Base-by-base conservation (phyloP, 2,888 invertebrate species). In the Machimus atricapillus region DNA sequence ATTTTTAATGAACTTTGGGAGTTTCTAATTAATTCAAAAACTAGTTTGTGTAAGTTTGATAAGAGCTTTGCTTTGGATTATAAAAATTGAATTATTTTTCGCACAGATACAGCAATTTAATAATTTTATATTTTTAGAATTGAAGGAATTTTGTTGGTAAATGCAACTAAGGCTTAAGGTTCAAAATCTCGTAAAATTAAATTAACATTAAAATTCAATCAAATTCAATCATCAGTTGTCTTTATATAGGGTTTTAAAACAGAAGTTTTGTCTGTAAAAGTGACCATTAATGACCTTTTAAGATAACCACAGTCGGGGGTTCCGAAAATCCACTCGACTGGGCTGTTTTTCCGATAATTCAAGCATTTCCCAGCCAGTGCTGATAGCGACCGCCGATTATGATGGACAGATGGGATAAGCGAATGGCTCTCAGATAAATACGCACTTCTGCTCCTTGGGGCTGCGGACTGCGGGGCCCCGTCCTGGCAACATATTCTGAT, bases 371-470 rank as follows among this genome's bases (percentile, higher is more conserved):
- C 81, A 52, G 56, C 52, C 81, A 16, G 0, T 56, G 56, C 16
- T 31, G 81, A 81, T 81, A 56, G 81, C 81, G 27, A 12, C 56
- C 16, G 66, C 31, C 73, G 66, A 83, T 73, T 58, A 66, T 83
- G 83, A 83, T 66, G 66, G 83, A 83, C 83, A 83, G 83, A 66
- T 83, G 83, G 56, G 66, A 58, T 83, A 83, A 83, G 83, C 58
- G 66, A 73, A 66, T 83, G 73, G 58, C 58, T 83, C 73, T 58
- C n/a, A n/a, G 23, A 81, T 56, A 81, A 81, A 52, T 81, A 81
- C 81, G 40, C 76, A 76, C 19, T 76, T 76, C 76, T 37, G 76
- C n/a, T 76, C 27, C 27, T 27, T 14, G 2, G 66, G 66, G 23
- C 66, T 5, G 66, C 66, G 76, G 16, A n/a, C n/a, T n/a, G n/a